phyloP scores from a whole-genome alignment of 2,797 vertebrate species.

The Enteromius paludinosus region DNA sequence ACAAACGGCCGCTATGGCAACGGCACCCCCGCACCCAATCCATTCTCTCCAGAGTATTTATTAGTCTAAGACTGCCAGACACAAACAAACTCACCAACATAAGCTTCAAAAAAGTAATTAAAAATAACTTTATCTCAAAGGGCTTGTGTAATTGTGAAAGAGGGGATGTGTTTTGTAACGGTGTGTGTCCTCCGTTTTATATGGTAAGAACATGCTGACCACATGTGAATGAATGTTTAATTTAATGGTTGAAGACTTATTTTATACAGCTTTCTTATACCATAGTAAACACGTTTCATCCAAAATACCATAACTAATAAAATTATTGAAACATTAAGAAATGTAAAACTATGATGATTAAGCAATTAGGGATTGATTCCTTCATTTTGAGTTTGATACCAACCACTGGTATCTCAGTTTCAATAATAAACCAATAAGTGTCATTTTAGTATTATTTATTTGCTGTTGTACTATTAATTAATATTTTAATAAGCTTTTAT shows the following conservation, averaged over 20 bases:
- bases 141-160: neutral
- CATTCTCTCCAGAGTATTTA: conserved; percentile 50
- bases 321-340: neutral
- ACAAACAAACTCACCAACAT: neutral
- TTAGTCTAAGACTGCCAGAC: conserved; percentile 26
- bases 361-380: neutral
- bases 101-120: neutral
- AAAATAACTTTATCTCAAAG: neutral
- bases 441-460: neutral
- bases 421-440: neutral
- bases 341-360: neutral
- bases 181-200: neutral
- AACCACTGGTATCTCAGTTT: neutral
- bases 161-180: neutral
- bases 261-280: neutral
- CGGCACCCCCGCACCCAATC: conserved; percentile 33
- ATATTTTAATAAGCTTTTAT: neutral
- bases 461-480: neutral
- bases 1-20: conserved; percentile 50
- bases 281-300: neutral
- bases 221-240: neutral
- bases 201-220: neutral
- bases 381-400: neutral
- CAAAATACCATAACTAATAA: neutral
- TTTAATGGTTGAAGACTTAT: neutral